Percentiles rank a stretch among this genome's conserved stretches.
Conservation (phyloP, 2,113 vertebrate species). For the Elephantulus edwardii region DNA sequence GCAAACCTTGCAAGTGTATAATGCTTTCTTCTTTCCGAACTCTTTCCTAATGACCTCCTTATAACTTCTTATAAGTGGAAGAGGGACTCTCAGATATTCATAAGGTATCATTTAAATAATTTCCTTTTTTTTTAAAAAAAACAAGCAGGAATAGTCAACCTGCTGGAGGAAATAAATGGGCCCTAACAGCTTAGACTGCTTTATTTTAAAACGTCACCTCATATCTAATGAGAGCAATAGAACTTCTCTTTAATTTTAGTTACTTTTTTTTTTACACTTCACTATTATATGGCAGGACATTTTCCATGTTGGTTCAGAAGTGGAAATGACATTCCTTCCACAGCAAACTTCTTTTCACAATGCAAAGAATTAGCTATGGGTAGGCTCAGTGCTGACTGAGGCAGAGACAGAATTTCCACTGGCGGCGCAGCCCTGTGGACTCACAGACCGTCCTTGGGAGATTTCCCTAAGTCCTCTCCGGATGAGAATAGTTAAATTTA, state of each 20-base stretch:
- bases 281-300: not conserved
- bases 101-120: slow-evolving; percentile 16
- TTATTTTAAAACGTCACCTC: slow-evolving; percentile 48
- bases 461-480: not conserved
- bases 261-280: not conserved
- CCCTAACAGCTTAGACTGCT: not conserved
- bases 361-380: slow-evolving; percentile 30
- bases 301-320: slow-evolving; percentile 47
- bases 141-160: not conserved
- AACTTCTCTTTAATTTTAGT: not conserved
- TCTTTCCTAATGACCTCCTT: slow-evolving; percentile 23
- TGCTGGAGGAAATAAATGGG: not conserved
- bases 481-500: slow-evolving; percentile 50
- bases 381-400: not conserved
- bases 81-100: not conserved
- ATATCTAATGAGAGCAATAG: not conserved
- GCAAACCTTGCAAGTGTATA: not conserved
- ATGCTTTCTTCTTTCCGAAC: slow-evolving; percentile 16
- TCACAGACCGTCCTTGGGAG: not conserved
- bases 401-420: not conserved
- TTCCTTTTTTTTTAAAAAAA: not conserved
- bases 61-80: slow-evolving; percentile 29
- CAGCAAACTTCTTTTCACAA: not conserved
- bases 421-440: not conserved
- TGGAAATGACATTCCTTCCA: not conserved